Base-by-base conservation (phyloP, 2,113 vertebrate species). In the Salminus brasiliensis region DNA sequence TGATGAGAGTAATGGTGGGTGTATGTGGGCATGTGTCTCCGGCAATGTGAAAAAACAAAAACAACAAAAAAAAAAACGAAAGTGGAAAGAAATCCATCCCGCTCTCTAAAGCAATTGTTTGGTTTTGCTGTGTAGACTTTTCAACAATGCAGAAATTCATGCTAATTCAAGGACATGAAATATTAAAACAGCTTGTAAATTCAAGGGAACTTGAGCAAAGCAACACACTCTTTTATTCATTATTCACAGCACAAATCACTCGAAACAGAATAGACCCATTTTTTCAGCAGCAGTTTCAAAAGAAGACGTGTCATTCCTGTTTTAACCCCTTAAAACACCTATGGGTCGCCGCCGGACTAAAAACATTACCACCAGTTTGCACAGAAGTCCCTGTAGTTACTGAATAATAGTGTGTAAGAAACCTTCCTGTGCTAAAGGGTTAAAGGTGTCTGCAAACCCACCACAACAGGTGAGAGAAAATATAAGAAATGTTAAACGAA, bases 131-230 rank as follows among this genome's bases (percentile, higher is more conserved):
- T 55, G 74, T 66, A 55, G 41, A 63, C 29, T 49, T 47, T 30
- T 32, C 10, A 78, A 79, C 62, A 18, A 52, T 53, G 76, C 63
- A 72, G 80, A 82, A 81, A 53, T 83, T 63, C 69, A 74, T 75
- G 15, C 66, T 68, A 79, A 85, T 81, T 85, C 69, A 65, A 34
- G 62, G 36, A n/a, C 21, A 65, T 84, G 5, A 75, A 83, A 81
- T 82, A 82, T 71, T 29, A 57, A 81, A 79, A 60, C 27, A 10
- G 21, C 32, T 27, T 63, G 70, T 18, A 66, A 81, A 59, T 75
- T 75, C 81, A 83, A 80, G 71, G 41, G 45, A 55, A 63, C 66
- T 62, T 41, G 67, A 69, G 34, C 43, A 74, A 82, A 29, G 66
- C 30, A 67, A 32, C 43, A 53, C 53, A 59, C 45, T 49, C 39